Evolutionary conservation across 2,113 vertebrate genomes (phyloP).

Genomic region (Bos indicus): DNA sequence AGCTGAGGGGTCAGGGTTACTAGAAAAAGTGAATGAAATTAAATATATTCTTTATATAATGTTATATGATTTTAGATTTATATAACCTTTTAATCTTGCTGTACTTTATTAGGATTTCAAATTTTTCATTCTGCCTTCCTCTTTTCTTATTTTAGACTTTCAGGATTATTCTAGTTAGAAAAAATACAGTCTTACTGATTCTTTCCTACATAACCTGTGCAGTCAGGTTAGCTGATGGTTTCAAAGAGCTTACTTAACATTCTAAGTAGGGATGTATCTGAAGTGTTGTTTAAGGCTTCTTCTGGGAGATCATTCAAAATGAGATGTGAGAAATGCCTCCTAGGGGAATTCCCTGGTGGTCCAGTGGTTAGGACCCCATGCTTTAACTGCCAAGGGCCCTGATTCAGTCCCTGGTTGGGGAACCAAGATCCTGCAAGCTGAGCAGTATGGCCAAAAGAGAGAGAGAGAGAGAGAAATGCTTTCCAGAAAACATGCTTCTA

Average conservation of each 20-base stretch:
- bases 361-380: not conserved
- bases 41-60: not conserved
- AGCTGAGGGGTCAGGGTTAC: not conserved
- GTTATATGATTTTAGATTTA: not conserved
- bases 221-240: not conserved
- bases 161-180: not conserved
- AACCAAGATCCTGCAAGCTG: not conserved
- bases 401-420: not conserved
- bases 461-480: not conserved
- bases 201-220: not conserved
- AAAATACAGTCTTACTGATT: not conserved
- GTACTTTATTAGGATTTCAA: not conserved
- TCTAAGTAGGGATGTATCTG: not conserved
- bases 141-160: constrained; percentile 1
- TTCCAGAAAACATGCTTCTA: not conserved
- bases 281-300: not conserved
- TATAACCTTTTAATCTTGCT: not conserved
- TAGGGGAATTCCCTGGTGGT: not conserved
- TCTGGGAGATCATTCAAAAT: not conserved
- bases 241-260: not conserved
- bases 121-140: not conserved
- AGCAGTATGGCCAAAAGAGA: not conserved
- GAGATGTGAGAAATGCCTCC: not conserved
- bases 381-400: not conserved
- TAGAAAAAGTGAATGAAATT: not conserved